These are phyloP conservation scores for Ammospiza nelsoni DNA, from an alignment of 2,113 vertebrate genomes.

Conservation along the genomic window DNA sequence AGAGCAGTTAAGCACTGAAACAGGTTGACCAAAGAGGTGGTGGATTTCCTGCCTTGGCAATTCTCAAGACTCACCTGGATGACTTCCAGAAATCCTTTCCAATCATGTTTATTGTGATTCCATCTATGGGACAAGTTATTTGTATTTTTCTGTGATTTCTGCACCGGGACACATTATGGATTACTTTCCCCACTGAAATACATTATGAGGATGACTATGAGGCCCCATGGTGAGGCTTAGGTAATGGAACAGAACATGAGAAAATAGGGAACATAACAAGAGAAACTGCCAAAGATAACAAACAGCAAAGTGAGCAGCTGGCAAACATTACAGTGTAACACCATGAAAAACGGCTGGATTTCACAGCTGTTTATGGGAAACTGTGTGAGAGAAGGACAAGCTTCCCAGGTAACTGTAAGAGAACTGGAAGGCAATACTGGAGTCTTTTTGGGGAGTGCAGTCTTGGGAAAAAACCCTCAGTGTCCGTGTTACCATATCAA, in stretches of 20 bases:
- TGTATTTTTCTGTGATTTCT: not conserved
- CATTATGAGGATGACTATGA: not conserved
- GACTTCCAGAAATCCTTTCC: not conserved
- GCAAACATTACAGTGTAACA: not conserved
- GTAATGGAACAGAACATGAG: not conserved
- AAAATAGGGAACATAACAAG: not conserved
- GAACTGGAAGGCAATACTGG: not conserved
- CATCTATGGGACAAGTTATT: not conserved
- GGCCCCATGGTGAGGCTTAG: not conserved
- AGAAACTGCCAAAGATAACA: not conserved
- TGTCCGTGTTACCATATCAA: not conserved
- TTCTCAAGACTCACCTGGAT: not conserved
- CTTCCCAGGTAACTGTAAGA: not conserved
- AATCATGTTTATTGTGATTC: not conserved
- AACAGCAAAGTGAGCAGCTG: not conserved
- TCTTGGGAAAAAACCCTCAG: not conserved
- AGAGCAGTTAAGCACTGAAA: not conserved
- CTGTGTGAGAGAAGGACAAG: not conserved
- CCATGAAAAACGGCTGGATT: not conserved
- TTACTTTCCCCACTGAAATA: not conserved
- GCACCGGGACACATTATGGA: accelerated
- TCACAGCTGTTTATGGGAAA: not conserved
- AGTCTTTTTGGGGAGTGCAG: not conserved
- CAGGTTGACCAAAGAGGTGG: not conserved
- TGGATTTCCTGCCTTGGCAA: not conserved